These are phyloP conservation scores for Spodoptera litura DNA, from an alignment of 1,140 invertebrate species.

Conservation along the genomic window DNA sequence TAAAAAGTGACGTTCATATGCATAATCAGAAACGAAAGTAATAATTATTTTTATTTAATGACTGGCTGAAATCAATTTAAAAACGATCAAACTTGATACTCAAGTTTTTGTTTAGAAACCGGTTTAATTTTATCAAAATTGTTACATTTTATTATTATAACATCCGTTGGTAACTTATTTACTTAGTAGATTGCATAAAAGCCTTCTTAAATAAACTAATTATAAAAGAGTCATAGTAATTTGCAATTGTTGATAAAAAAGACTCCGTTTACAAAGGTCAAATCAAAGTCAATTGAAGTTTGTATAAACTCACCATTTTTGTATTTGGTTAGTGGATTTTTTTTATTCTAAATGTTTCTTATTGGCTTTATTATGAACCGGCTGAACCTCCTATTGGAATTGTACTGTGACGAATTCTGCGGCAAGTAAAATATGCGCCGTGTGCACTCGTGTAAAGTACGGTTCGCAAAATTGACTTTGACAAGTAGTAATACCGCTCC, in stretches of 20 bases:
- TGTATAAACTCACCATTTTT: constrained; percentile 61
- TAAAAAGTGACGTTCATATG: constrained; percentile 2
- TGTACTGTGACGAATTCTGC: constrained; percentile 19
- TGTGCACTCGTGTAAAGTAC: constrained; percentile 17
- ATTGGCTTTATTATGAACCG: neutral
- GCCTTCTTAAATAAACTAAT: no score
- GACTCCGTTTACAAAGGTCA: constrained; percentile 64
- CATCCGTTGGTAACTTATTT: no score
- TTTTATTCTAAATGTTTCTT: neutral
- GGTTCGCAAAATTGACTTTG: constrained; percentile 1
- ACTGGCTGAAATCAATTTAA: no score
- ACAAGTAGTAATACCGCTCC: neutral
- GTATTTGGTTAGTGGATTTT: neutral
- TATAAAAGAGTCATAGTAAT: neutral
- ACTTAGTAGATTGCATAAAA: no score
- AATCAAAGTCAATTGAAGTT: constrained; percentile 69
- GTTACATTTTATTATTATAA: no score
- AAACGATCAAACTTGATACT: no score
- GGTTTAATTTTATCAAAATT: no score
- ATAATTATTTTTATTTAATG: no score
- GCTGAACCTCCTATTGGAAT: constrained; percentile 23
- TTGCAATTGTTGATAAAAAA: constrained; percentile 20
- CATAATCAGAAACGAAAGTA: no score
- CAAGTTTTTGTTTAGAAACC: no score
- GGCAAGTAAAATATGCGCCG: constrained; percentile 7